These are phyloP conservation scores for Leucoraja erinaceus DNA, from an alignment of 2,113 vertebrate genomes.

Conservation along the genomic window DNA sequence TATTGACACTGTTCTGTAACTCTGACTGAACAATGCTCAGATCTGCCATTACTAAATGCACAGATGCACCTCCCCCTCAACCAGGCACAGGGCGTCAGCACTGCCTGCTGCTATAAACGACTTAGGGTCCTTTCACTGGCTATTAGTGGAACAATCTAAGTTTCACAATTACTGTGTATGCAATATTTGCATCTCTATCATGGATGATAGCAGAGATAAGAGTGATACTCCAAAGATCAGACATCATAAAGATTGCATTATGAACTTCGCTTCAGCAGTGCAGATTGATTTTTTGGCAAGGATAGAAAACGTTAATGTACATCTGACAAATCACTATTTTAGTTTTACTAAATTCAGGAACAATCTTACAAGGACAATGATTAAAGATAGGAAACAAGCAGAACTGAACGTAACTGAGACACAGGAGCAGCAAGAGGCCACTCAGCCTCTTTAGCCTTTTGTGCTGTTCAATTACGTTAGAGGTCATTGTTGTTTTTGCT, in stretches of 20 bases:
- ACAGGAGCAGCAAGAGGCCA: background rate
- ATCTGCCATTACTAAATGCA: background rate
- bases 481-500: no score
- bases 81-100: background rate
- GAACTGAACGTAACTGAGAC: background rate
- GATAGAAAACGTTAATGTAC: background rate
- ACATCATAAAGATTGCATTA: slow-evolving; percentile 24
- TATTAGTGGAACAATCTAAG: background rate
- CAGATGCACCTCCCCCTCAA: background rate
- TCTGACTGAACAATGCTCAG: background rate
- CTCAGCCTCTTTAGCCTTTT: background rate
- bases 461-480: no score
- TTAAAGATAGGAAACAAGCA: background rate
- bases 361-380: background rate
- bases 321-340: slow-evolving; percentile 21
- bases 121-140: background rate
- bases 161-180: background rate
- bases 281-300: background rate
- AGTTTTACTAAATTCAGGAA: background rate
- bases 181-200: background rate
- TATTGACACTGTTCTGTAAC: background rate
- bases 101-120: background rate
- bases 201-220: background rate
- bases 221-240: slow-evolving; percentile 20
- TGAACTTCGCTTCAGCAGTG: background rate